Percentiles rank a stretch among this genome's conserved stretches.
phyloP scores from a whole-genome alignment of 2,797 vertebrate genomes.

The Mormyrops attenuatus region DNA sequence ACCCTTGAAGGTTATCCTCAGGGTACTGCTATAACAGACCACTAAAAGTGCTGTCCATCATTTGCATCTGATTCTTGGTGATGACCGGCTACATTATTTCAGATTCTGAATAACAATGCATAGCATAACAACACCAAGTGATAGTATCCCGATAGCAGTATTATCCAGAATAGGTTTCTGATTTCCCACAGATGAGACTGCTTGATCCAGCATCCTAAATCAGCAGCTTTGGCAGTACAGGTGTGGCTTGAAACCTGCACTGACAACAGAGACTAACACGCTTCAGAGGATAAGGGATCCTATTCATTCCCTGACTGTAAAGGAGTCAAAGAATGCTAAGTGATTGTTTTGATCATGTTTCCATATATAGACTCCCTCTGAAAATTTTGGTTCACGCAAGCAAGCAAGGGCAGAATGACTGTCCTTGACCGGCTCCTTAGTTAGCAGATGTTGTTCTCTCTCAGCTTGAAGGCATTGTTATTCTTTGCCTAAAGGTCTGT shows the following conservation, averaged over 20 bases:
- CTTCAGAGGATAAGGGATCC: background rate
- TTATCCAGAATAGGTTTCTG: conserved; percentile 20
- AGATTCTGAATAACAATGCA: conserved; percentile 24
- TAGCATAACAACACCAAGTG: conserved; percentile 16
- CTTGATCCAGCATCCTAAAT: background rate
- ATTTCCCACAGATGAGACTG: conserved; percentile 7
- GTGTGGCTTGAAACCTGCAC: background rate
- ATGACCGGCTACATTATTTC: conserved; percentile 26
- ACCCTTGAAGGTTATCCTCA: conserved; percentile 20
- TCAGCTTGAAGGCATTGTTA: background rate
- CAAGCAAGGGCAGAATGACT: background rate
- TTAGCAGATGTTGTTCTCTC: background rate
- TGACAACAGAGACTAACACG: background rate
- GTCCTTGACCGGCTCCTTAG: conserved; percentile 15
- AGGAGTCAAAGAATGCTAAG: background rate
- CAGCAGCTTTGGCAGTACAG: background rate
- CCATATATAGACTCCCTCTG: background rate
- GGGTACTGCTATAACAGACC: conserved; percentile 15
- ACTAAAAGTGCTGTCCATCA: conserved; percentile 1
- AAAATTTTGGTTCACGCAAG: background rate
- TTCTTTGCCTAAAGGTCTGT: background rate
- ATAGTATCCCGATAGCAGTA: background rate
- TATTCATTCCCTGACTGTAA: background rate
- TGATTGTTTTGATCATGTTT: conserved; percentile 13
- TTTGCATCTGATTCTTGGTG: conserved; percentile 12